phyloP scores from a whole-genome alignment of 30 jellyfish, hydroid and myxozoan genomes.

The Hydra vulgaris region DNA sequence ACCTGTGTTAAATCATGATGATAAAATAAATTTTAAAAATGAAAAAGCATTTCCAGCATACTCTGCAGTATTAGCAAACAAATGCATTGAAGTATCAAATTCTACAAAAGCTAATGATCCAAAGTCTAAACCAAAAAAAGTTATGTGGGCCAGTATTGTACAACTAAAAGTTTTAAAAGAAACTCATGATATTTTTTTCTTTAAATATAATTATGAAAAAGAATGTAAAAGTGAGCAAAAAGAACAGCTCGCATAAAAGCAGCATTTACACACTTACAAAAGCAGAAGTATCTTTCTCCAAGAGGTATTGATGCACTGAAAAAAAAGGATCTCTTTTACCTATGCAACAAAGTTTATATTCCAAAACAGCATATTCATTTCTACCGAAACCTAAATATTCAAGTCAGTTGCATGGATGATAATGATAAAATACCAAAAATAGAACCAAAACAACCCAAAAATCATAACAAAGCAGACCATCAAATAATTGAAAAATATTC shows the following conservation, averaged over 20 bases:
- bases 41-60: not conserved
- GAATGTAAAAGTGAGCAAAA: conserved; percentile 5
- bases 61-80: not conserved
- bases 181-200: not conserved
- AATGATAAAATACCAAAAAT: too few species aligned
- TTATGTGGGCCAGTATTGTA: conserved; percentile 3
- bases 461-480: too few species aligned
- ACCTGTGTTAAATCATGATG: not conserved
- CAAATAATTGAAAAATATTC: too few species aligned
- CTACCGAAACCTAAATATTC: too few species aligned
- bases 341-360: too few species aligned
- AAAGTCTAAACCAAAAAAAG: conserved; percentile 5
- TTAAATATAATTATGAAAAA: too few species aligned
- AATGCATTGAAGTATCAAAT: not conserved
- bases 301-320: too few species aligned
- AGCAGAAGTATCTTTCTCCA: too few species aligned
- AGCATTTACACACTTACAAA: not conserved
- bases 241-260: not conserved
- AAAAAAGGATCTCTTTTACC: too few species aligned
- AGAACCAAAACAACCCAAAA: too few species aligned
- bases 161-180: conserved; percentile 8
- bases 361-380: too few species aligned
- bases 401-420: too few species aligned
- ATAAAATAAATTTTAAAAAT: not conserved
- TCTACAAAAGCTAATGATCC: not conserved